A percentile compares a stretch with the other conserved stretches of the same genome.
These are phyloP conservation scores for Scaptomyza cyrtandrae DNA, from an alignment of 2,888 invertebrate genomes.

Conservation along the genomic window DNA sequence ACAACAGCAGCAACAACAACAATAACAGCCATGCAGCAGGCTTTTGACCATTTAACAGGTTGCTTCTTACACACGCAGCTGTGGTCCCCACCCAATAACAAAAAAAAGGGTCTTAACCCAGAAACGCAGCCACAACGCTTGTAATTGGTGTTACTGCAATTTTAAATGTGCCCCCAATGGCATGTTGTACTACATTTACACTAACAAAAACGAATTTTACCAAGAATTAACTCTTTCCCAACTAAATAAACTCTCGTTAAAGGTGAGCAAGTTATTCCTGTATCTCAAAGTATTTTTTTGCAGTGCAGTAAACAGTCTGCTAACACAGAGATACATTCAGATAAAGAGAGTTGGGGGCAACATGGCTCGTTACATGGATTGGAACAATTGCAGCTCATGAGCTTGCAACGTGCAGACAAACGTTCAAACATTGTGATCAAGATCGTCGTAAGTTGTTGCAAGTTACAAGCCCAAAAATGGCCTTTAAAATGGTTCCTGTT, in stretches of 20 bases:
- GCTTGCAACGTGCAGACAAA: slow-evolving; percentile 69
- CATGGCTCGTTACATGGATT: slow-evolving; percentile 41
- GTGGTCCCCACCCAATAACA: slow-evolving; percentile 8
- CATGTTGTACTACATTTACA: slow-evolving; percentile 46
- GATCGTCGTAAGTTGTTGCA: slow-evolving; percentile 65
- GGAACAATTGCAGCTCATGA: slow-evolving; percentile 68
- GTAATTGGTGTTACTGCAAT: slow-evolving; percentile 81
- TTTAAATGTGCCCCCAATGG: slow-evolving; percentile 66
- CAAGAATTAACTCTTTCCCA: no score
- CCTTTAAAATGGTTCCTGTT: slow-evolving; percentile 59
- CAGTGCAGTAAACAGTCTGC: slow-evolving; percentile 48
- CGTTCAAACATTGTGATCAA: slow-evolving; percentile 78
- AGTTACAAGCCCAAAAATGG: slow-evolving; percentile 65
- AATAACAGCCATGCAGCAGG: background rate
- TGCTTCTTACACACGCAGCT: slow-evolving; percentile 29
- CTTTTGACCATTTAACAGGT: slow-evolving; percentile 45
- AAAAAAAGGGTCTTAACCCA: slow-evolving; percentile 73
- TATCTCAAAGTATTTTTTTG: background rate
- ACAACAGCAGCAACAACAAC: slow-evolving; percentile 10
- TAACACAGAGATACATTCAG: slow-evolving; percentile 12
- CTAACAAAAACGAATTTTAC: slow-evolving; percentile 1
- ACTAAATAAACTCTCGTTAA: background rate
- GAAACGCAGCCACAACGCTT: slow-evolving; percentile 52
- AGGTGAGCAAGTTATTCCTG: background rate
- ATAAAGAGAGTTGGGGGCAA: slow-evolving; percentile 16